Conservation (phyloP, 2,797 vertebrate genomes). For the Halcyon smyrnensis region DNA sequence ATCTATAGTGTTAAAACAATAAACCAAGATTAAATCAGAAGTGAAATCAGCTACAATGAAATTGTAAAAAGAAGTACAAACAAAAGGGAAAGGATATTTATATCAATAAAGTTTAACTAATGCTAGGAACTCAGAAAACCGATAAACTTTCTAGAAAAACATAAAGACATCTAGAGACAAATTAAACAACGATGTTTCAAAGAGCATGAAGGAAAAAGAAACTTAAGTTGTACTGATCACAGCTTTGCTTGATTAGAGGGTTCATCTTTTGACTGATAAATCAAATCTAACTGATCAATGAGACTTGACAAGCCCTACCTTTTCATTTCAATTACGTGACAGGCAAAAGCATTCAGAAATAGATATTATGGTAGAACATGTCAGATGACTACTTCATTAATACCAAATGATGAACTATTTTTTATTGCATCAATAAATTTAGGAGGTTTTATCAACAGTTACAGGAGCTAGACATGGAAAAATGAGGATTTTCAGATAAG, state of each 20-base stretch:
- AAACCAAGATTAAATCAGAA: background rate
- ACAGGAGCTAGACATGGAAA: background rate
- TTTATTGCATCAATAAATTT: background rate
- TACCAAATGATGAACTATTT: background rate
- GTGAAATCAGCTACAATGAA: background rate
- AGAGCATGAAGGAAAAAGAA: background rate
- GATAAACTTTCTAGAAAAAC: background rate
- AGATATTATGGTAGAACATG: background rate
- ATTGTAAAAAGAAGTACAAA: background rate
- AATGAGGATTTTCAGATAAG: background rate
- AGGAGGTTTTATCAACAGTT: background rate
- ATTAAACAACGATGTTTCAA: background rate
- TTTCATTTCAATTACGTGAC: background rate
- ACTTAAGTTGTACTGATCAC: background rate
- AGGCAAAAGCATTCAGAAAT: background rate
- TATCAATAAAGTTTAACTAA: background rate
- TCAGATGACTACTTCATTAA: background rate
- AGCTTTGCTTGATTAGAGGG: background rate
- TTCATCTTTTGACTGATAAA: background rate
- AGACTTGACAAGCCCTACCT: background rate
- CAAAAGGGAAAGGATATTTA: background rate
- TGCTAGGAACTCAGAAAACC: background rate
- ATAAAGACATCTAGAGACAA: background rate
- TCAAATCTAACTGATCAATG: background rate
- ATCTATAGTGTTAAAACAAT: background rate